Evolutionary conservation across 2,113 vertebrate species (phyloP).

Genomic region (Ariopsis seemanni): DNA sequence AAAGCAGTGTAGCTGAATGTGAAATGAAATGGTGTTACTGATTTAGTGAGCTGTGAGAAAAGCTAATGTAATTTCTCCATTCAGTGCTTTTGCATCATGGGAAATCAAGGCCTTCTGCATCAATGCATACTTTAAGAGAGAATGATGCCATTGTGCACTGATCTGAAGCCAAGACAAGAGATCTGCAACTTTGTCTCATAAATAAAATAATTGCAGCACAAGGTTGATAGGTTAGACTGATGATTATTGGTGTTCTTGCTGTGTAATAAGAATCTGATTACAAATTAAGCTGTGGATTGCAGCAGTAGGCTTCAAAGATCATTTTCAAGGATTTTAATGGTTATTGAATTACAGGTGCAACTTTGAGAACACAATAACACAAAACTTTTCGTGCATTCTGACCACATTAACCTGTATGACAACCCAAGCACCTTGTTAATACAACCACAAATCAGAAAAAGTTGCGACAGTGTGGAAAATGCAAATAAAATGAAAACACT

Average conservation of each 20-base stretch:
- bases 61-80: conserved; percentile 45
- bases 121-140: conserved; percentile 17
- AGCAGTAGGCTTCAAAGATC: background rate
- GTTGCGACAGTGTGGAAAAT: too few species aligned
- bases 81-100: conserved; percentile 47
- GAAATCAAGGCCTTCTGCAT: conserved; percentile 46
- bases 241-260: background rate
- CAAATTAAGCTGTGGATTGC: background rate
- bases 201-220: background rate
- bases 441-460: too few species aligned
- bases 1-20: conserved; percentile 33
- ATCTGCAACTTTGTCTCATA: background rate
- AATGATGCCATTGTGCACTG: conserved; percentile 26
- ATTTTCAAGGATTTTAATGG: background rate
- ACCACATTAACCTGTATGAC: background rate
- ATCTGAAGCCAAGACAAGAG: conserved; percentile 5
- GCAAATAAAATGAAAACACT: too few species aligned
- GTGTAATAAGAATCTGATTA: background rate
- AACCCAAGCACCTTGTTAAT: conserved; percentile 4
- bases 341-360: background rate
- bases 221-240: background rate
- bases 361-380: background rate
- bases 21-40: conserved; percentile 34
- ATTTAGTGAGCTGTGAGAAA: conserved; percentile 34
- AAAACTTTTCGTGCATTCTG: background rate